Evolutionary conservation across 2,113 vertebrate genomes (phyloP).

Genomic region (Polyodon spathula): DNA sequence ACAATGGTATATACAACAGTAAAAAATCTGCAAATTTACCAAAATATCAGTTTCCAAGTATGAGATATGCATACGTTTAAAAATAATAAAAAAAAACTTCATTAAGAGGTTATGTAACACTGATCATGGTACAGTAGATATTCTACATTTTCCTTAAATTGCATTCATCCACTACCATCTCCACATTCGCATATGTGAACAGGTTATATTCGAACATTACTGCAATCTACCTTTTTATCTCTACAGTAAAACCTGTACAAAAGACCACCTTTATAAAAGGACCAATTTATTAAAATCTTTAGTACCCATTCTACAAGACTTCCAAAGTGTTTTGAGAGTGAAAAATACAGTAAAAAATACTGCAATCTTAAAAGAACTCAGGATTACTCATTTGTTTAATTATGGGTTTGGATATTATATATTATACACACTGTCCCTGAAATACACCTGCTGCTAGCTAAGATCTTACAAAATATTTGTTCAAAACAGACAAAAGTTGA

Average conservation of each 20-base stretch:
- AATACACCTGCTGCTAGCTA: too few species aligned
- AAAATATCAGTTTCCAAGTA: slow-evolving; percentile 42
- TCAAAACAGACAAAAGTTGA: too few species aligned
- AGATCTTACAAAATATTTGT: too few species aligned
- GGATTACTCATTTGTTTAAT: too few species aligned
- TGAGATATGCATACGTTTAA: neutral
- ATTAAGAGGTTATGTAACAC: slow-evolving; percentile 67
- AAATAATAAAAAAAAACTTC: slow-evolving; percentile 46
- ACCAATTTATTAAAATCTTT: slow-evolving; percentile 23
- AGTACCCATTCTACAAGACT: neutral
- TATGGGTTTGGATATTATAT: too few species aligned
- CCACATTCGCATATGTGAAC: slow-evolving; percentile 9
- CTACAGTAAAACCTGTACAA: slow-evolving; percentile 78
- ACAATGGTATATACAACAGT: slow-evolving; percentile 67
- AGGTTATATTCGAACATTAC: slow-evolving; percentile 38
- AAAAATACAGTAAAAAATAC: too few species aligned
- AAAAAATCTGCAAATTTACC: slow-evolving; percentile 48
- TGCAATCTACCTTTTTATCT: slow-evolving; percentile 34
- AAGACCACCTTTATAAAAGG: slow-evolving; percentile 59
- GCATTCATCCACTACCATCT: slow-evolving; percentile 44
- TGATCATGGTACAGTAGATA: slow-evolving; percentile 64
- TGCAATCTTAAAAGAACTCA: too few species aligned
- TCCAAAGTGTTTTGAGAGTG: too few species aligned
- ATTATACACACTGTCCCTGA: too few species aligned
- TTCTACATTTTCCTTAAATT: slow-evolving; percentile 54